Evolutionary conservation across 2,797 vertebrate species (phyloP), one percentile per base, ranked within the genome.

Genomic region (Thunnus albacares): DNA sequence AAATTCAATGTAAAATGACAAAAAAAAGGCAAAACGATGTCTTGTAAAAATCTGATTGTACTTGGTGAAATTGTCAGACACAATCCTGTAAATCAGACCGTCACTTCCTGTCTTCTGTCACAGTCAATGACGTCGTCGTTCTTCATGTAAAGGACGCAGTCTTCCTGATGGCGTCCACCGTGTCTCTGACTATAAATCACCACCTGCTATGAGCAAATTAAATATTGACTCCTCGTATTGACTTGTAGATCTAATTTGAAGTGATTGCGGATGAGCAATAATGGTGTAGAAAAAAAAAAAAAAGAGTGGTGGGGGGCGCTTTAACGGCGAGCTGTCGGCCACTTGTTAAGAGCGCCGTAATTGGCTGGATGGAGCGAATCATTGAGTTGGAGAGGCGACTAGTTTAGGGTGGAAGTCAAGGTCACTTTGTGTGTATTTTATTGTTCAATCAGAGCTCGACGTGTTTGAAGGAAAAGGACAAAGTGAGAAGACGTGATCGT

Each of bases 171-270:
- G 22, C 59, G 68, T 79, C 67, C 80, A 43, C 49, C 70, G 26
- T 7, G 71, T 60, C 75, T 62, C 75, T 56, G 81, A 80, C 91
- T 92, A 24, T 24, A 76, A 93, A 91, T 94, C 60, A 22, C 94
- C 95, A 92, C 96, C 94, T 93, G 92, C 95, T 92, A 92, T 80
- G 94, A 94, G 94, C 93, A 95, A 96, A 96, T 96, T 95, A 96
- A 96, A 96, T 96, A 96, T 96, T 94, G 96, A 95, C 93, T 91
- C 70, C 62, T 93, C 83, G 89, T 94, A 96, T 95, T 95, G 96
- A 96, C 93, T 90, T 70, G 87, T 93, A 90, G 94, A 95, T 96
- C 95, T 96, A 94, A 96, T 96, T 95, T 94, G 94, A 95, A 94
- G 94, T 89, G 94, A 93, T 95, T 93, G 93, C 83, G 89, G 93